phyloP scores from a whole-genome alignment of 2,113 vertebrate genomes.

The Gavialis gangeticus region DNA sequence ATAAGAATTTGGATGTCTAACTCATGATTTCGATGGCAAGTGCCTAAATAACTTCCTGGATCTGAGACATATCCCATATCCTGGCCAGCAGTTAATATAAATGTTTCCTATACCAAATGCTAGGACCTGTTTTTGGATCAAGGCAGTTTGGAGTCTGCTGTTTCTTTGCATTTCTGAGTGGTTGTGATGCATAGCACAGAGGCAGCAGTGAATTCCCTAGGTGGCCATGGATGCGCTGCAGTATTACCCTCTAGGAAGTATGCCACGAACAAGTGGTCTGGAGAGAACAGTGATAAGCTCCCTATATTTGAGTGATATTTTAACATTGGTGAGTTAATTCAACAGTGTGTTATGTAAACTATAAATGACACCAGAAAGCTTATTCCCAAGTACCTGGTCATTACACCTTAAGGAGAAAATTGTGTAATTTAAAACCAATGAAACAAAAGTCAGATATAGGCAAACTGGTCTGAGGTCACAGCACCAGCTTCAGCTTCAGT shows the following conservation, averaged over 20 bases:
- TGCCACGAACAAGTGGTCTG: background rate
- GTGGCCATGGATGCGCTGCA: background rate
- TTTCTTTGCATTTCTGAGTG: background rate
- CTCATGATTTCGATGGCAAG: background rate
- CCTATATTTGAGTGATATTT: background rate
- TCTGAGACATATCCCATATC: background rate
- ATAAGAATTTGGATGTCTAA: background rate
- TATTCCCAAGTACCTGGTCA: constrained; percentile 1
- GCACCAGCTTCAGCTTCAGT: constrained; percentile 72
- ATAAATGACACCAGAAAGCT: background rate
- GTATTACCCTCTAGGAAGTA: background rate
- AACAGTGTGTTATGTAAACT: background rate
- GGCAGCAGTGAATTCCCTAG: background rate
- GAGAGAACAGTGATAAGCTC: background rate
- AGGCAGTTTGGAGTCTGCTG: background rate
- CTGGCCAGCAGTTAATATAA: background rate
- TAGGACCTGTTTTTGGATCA: background rate
- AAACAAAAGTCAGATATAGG: constrained; percentile 7
- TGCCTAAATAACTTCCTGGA: background rate
- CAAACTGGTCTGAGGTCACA: constrained; percentile 38
- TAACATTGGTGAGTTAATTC: background rate
- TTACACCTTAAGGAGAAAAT: background rate
- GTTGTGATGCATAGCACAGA: background rate
- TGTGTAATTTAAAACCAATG: constrained; percentile 9
- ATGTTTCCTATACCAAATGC: background rate